These are phyloP conservation scores for Calephelis perditalis DNA, from an alignment of 2,888 invertebrate genomes.

Conservation along the genomic window DNA sequence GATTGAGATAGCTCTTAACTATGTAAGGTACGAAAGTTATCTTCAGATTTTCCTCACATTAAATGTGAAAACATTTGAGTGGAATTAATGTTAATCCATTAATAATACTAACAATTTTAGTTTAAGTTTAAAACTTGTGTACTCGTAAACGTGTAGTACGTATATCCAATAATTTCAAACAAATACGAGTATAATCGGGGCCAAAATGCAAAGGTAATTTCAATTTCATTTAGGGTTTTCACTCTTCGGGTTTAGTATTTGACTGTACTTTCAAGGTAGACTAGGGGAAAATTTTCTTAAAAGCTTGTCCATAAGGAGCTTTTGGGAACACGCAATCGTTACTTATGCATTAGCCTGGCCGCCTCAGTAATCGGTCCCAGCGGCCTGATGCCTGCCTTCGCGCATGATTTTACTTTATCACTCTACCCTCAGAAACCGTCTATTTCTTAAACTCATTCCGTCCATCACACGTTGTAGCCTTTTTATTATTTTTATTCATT, in stretches of 20 bases:
- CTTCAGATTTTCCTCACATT: no score
- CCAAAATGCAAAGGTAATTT: no score
- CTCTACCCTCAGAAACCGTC: slow-evolving; percentile 37
- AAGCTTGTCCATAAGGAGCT: slow-evolving; percentile 49
- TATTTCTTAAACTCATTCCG: slow-evolving; percentile 36
- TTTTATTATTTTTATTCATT: neutral
- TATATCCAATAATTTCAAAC: no score
- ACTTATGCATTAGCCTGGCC: slow-evolving; percentile 79
- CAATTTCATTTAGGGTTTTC: no score
- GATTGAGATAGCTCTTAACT: no score
- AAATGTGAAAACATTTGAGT: no score
- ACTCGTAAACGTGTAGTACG: no score
- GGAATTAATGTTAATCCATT: no score
- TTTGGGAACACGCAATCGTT: slow-evolving; percentile 66
- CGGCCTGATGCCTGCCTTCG: slow-evolving; percentile 40
- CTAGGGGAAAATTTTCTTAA: slow-evolving; percentile 51
- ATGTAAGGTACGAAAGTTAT: no score
- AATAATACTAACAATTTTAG: no score
- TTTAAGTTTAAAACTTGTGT: no score
- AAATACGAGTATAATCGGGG: no score
- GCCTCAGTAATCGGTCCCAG: slow-evolving; percentile 73
- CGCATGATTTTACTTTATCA: slow-evolving; percentile 57
- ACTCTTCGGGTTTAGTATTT: neutral
- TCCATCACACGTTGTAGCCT: neutral
- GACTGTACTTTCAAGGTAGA: slow-evolving; percentile 27